A percentile compares a stretch with the other conserved stretches of the same genome.
Evolutionary conservation across 2,113 vertebrate genomes (phyloP).

Genomic region (Gambusia affinis): DNA sequence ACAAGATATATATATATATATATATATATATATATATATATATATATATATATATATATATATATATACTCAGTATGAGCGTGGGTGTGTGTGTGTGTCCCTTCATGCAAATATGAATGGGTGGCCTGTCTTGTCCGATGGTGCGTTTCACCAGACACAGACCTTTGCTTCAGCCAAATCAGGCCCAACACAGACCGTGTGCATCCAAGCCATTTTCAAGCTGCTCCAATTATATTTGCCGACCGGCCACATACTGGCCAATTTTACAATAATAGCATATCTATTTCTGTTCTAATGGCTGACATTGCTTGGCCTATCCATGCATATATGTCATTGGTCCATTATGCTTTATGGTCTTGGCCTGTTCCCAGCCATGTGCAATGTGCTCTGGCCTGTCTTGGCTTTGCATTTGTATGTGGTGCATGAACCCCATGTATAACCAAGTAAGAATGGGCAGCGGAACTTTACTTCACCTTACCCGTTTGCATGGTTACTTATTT

Average conservation of each 20-base stretch:
- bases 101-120: constrained; percentile 69
- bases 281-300: constrained; percentile 81
- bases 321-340: constrained; percentile 63
- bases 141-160: constrained; percentile 74
- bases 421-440: constrained; percentile 5
- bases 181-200: constrained; percentile 58
- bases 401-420: constrained; percentile 36
- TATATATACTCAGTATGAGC: background rate
- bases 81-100: constrained; percentile 17
- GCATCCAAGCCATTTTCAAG: constrained; percentile 75
- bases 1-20: too few relatives aligned
- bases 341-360: constrained; percentile 59
- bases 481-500: background rate
- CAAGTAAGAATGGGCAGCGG: background rate
- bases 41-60: too few relatives aligned
- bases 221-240: constrained; percentile 76
- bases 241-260: constrained; percentile 70
- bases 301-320: constrained; percentile 77
- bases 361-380: constrained; percentile 62
- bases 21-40: too few relatives aligned
- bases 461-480: background rate
- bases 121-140: constrained; percentile 72
- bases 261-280: constrained; percentile 76
- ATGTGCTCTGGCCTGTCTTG: constrained; percentile 34
- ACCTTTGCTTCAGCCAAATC: constrained; percentile 73